A percentile compares a stretch with the other conserved stretches of the same genome.
Evolutionary conservation across 2,888 invertebrate species (phyloP).

Genomic region (Meghimatium bilineatum): DNA sequence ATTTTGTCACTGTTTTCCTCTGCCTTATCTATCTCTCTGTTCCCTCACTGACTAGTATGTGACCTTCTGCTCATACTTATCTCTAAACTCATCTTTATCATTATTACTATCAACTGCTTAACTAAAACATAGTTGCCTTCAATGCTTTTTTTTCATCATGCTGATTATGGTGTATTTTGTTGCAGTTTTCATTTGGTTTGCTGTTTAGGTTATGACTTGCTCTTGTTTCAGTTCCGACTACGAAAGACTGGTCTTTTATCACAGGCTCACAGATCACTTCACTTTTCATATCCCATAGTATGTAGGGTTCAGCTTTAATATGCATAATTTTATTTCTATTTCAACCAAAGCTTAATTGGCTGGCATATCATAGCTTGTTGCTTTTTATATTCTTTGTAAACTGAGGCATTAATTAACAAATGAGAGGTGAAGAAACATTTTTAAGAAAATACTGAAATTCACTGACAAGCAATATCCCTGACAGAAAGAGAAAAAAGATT

Average conservation of each 20-base stretch:
- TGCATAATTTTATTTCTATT: constrained; percentile 25
- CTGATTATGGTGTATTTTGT: background rate
- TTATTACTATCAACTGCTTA: background rate
- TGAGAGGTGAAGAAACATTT: too few relatives aligned
- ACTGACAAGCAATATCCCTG: too few relatives aligned
- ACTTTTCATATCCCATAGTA: constrained; percentile 39
- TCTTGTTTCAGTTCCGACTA: constrained; percentile 32
- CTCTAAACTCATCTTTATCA: too few relatives aligned
- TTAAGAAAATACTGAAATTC: too few relatives aligned
- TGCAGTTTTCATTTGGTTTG: background rate
- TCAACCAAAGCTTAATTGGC: constrained; percentile 19
- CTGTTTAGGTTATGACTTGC: background rate
- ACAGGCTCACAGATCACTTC: constrained; percentile 16
- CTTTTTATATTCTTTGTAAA: background rate
- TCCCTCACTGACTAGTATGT: too few relatives aligned
- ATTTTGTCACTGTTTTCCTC: background rate
- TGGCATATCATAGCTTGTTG: background rate
- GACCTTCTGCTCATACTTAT: too few relatives aligned
- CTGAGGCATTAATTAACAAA: too few relatives aligned
- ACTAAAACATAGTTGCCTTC: background rate
- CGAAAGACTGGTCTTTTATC: constrained; percentile 21
- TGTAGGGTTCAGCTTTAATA: constrained; percentile 29
- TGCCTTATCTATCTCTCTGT: background rate
- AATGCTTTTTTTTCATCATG: background rate
- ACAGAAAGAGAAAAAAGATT: too few relatives aligned